phyloP scores from a whole-genome alignment of 2,113 vertebrate genomes.

The Rhinoderma darwinii region DNA sequence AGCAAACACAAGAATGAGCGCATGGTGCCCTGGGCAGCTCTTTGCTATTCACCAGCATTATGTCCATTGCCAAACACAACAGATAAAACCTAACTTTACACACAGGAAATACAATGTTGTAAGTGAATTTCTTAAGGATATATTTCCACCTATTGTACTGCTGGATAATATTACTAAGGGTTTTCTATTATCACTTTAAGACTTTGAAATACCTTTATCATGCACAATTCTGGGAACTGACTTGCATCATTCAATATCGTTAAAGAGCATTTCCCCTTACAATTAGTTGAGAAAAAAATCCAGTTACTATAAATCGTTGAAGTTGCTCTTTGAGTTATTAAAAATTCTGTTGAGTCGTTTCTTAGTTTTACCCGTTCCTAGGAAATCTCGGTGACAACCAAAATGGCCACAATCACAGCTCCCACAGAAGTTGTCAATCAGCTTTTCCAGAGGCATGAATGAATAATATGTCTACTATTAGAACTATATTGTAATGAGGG shows the following conservation, averaged over 20 bases:
- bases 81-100: constrained; percentile 7
- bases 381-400: background rate
- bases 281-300: background rate
- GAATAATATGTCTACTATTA: too few relatives aligned
- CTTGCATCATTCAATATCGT: background rate
- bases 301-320: background rate
- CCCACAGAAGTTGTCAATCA: too few relatives aligned
- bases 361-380: background rate
- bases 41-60: background rate
- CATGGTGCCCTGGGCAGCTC: background rate
- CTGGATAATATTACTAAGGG: constrained; percentile 1
- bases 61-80: background rate
- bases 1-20: background rate
- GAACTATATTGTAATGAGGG: too few relatives aligned
- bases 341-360: background rate
- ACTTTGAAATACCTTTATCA: constrained; percentile 4
- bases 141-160: constrained; percentile 45
- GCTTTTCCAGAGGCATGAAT: too few relatives aligned
- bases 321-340: background rate
- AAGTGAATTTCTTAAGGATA: constrained; percentile 17
- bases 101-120: background rate
- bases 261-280: background rate
- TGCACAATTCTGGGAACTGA: constrained; percentile 40
- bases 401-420: background rate
- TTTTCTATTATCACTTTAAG: background rate